Evolutionary conservation across 2,113 vertebrate species (phyloP).

Genomic region (Mastomys natalensis): DNA sequence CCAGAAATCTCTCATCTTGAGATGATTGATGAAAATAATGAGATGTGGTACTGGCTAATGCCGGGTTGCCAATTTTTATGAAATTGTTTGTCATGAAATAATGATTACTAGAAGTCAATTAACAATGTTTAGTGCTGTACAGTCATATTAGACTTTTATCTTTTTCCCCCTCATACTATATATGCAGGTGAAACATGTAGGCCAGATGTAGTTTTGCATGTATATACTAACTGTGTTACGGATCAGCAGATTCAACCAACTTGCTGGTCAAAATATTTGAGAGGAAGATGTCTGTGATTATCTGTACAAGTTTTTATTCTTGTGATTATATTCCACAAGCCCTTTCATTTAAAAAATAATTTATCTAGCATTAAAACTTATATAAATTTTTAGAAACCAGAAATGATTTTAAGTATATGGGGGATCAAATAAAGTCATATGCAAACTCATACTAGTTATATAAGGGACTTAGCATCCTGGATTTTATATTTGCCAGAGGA

Average conservation of each 20-base stretch:
- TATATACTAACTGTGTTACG: not conserved
- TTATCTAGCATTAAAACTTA: not conserved
- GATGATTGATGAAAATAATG: slow-evolving; percentile 52
- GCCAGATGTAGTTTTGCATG: not conserved
- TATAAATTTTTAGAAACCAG: not conserved
- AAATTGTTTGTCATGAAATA: slow-evolving; percentile 64
- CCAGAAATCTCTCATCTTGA: slow-evolving; percentile 48
- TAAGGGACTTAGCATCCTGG: not conserved
- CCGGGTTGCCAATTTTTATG: slow-evolving; percentile 38
- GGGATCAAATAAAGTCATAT: not conserved
- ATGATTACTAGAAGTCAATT: slow-evolving; percentile 46
- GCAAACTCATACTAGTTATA: not conserved
- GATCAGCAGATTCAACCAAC: not conserved
- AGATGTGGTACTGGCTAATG: not conserved
- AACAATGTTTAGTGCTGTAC: slow-evolving; percentile 3
- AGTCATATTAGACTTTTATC: not conserved
- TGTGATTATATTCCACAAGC: not conserved
- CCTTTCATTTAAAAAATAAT: not conserved
- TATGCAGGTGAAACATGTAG: not conserved
- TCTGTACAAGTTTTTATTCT: not conserved
- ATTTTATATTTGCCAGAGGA: not conserved
- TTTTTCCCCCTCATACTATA: not conserved
- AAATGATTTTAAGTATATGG: not conserved
- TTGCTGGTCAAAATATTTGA: not conserved
- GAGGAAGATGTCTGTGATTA: not conserved